Evolutionary conservation across 2,797 vertebrate genomes (phyloP).

Genomic region (Ispidina picta): DNA sequence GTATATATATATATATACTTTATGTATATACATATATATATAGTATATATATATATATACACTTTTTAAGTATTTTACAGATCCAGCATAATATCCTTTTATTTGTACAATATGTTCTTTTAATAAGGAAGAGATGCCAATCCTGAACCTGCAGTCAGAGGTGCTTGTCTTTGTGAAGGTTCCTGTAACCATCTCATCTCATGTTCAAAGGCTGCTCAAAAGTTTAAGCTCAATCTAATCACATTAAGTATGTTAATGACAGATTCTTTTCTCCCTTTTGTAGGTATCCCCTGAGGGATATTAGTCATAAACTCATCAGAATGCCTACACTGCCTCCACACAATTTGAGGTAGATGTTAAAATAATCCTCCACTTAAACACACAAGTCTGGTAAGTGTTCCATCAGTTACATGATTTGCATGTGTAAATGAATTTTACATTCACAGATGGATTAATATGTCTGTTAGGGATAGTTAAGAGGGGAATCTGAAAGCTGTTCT

Average conservation of each 20-base stretch:
- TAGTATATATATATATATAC: too few species aligned
- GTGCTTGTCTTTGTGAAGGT: neutral
- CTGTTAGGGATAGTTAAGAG: neutral
- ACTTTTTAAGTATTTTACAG: neutral
- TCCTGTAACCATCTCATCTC: neutral
- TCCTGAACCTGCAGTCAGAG: neutral
- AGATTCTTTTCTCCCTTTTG: conserved; percentile 4
- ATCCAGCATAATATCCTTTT: neutral
- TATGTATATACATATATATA: too few species aligned
- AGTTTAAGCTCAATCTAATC: conserved; percentile 32
- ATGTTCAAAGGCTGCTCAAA: conserved; percentile 31
- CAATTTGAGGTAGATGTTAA: conserved; percentile 18
- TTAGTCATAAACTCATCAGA: conserved; percentile 27
- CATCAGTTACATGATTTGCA: neutral
- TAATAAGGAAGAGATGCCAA: neutral
- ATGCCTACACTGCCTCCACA: neutral
- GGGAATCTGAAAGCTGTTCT: neutral
- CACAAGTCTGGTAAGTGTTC: conserved; percentile 2
- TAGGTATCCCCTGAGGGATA: neutral
- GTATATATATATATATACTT: too few species aligned
- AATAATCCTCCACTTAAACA: conserved; percentile 24
- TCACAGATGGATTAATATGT: neutral
- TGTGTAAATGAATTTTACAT: neutral
- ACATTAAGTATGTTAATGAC: conserved; percentile 8
- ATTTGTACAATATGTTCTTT: neutral